Conservation (phyloP, 2,888 invertebrate species). For the Chesias legatella region DNA sequence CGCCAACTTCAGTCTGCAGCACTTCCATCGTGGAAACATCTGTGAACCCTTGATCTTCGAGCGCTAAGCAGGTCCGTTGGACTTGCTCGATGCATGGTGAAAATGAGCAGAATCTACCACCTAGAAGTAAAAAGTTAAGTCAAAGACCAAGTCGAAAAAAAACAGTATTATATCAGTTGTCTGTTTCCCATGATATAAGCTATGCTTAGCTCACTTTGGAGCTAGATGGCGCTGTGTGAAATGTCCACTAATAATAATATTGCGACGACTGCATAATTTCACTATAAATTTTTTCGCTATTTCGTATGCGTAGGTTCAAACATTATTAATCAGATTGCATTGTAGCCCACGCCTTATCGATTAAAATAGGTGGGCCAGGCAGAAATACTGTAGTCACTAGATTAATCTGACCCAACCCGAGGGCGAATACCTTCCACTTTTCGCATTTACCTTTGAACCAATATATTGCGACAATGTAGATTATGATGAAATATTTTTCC, state of each 20-base stretch:
- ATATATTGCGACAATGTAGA: constrained; percentile 13
- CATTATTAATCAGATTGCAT: constrained; percentile 17
- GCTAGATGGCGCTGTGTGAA: too few relatives aligned
- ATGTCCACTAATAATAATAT: too few relatives aligned
- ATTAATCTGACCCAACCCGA: constrained; percentile 22
- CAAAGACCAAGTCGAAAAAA: too few relatives aligned
- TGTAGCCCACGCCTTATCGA: constrained; percentile 16
- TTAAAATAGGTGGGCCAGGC: constrained; percentile 17
- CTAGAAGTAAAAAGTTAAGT: constrained; percentile 66
- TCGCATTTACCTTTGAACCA: constrained; percentile 16
- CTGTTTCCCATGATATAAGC: too few relatives aligned
- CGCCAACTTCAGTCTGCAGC: constrained; percentile 87
- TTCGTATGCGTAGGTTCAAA: too few relatives aligned
- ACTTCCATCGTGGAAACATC: constrained; percentile 94
- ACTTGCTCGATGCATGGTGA: constrained; percentile 99
- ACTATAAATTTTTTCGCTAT: too few relatives aligned
- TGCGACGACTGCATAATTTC: too few relatives aligned
- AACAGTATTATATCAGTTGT: too few relatives aligned
- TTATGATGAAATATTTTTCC: too few relatives aligned
- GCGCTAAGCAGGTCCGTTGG: constrained; percentile 89
- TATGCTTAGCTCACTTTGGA: too few relatives aligned
- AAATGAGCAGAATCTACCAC: constrained; percentile 97
- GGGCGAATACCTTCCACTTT: constrained; percentile 18
- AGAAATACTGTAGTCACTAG: constrained; percentile 14
- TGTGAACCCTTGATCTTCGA: constrained; percentile 88